Evolutionary conservation across 2,888 invertebrate genomes (phyloP), one percentile per base, ranked within the genome.

Genomic region (Hofmannophila pseudospretella): DNA sequence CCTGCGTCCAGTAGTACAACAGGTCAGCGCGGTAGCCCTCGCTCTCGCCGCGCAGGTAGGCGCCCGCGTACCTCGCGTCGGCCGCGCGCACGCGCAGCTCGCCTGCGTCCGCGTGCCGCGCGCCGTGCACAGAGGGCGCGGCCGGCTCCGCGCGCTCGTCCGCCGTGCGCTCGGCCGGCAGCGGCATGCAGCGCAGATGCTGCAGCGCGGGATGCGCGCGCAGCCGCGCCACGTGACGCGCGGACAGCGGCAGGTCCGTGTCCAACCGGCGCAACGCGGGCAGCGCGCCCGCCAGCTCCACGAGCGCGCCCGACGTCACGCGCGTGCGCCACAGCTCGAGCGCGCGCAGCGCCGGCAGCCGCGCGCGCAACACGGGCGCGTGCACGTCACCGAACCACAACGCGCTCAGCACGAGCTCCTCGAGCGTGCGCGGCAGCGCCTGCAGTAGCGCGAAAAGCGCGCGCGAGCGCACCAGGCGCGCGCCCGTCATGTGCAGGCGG

Each of bases 401-500:
- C 2, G 54, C 50, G 8, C 44, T 60, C 2, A 62, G 29, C 2
- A 40, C 36, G 7, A 54, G 45, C 31, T 63, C 36, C 9, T 28
- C 12, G 16, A 35, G n/a, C 2, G 48, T 49, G 1, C 58, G 62
- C 0, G 10, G 51, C 20, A 62, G 35, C 2, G 32, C 28, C 3
- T 11, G 10, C n/a, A 59, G 32, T 9, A 55, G 33, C 1, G 25
- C 26, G 1, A 16, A 13, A 1, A 59, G 42, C 1, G 49, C 45
- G 2, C 16, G 11, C 1, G 43, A 11, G 1, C 58, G 44, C 12
- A 65, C 50, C 47, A 62, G 41, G 3, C 49, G 45, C 1, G 62
- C 49, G 7, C 65, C 67, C 5, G 68, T 66, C 3, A 67, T 8
- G 36, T 69, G 68, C 4, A 69, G 43, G 0, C 49, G 37, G 2